Evolutionary conservation across 2,797 vertebrate species (phyloP), one percentile per base, ranked within the genome.

Genomic region (Hydrolagus colliei): DNA sequence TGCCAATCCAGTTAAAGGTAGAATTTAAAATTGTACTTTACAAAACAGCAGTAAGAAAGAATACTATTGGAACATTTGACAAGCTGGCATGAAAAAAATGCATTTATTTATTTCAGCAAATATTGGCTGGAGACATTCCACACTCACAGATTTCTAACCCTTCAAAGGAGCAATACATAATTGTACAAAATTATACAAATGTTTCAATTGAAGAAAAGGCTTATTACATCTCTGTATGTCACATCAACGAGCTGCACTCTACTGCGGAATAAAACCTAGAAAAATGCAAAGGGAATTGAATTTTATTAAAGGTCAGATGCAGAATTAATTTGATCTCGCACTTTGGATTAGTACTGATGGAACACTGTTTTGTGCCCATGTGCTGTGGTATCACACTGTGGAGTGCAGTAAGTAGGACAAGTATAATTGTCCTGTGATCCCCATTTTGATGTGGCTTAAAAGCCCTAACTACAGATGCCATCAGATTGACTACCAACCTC

Each of bases 261-360:
- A 7, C 9, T 6, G 52, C 52, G 59, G 16, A 63, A 63, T 79
- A 22, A 13, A 22, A 62, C 4, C 11, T 79, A 22, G 59, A 41
- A 77, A 77, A 22, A 77, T 77, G 20, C 41, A 20, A 9, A 8
- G 20, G 52, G 61, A 61, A 75, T 52, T 75, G 41, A 77, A 61
- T 59, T 59, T 9, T 9, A 61, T 52, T 32, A 61, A 77, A 61
- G 75, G 16, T 75, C 73, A 35, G 22, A 75, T 75, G 12, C 52
- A n/a, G 75, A 77, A 77, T n/a, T 61, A 77, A 61, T 77, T 77
- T 77, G 75, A 61, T 59, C 20, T 61, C 59, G 52, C 73, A 77
- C 8, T 77, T 77, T 77, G 61, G 77, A 79, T 65, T 65, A 65
- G 59, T 62, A 63, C 27, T 63, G 61, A 65, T 62, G 76, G 16